Base-by-base conservation (phyloP, 2,888 invertebrate species). In the Poecilus cupreus region DNA sequence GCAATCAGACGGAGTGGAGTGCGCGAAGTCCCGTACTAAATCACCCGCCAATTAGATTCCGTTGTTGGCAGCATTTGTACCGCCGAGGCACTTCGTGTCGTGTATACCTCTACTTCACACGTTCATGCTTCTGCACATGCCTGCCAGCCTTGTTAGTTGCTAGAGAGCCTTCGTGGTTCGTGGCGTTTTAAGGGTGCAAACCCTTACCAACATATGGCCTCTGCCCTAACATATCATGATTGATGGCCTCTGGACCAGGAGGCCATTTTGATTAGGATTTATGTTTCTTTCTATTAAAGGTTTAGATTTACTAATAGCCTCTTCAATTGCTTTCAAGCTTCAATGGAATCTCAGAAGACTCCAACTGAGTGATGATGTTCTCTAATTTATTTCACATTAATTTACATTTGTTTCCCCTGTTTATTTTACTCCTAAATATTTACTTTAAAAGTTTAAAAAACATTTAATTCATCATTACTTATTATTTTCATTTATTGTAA, bases 11-110 rank as follows among this genome's bases (percentile, higher is more conserved):
- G 24, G 49, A 43, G 75, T 54, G 26, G 51, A 26, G 74, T 22
- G 18, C 43, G 37, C 57, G 18, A 32, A 26, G 16, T 64, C 18
- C 37, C 37, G 20, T 37, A 57, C 37, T 77, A 77, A 77, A 77
- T 77, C 77, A 77, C 43, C 11, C 51, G 43, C 39, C 77, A 77
- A 77, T 77, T 77, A 77, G 77, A 77, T 60, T 60, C 43, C 77
- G 77, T 77, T 77, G 77, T 77, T 77, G 77, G 22, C 77, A 60
- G 60, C 77, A 77, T 16, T 68, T 32, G 32, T 32, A 32, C 26
- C 26, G n/a, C n/a, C n/a, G n/a, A n/a, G n/a, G n/a, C n/a, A n/a
- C n/a, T n/a, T n/a, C n/a, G n/a, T n/a, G n/a, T n/a, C n/a, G n/a
- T n/a, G n/a, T n/a, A n/a, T 26, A 26, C 43, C 10, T 13, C n/a